phyloP scores from a whole-genome alignment of 2,113 vertebrate genomes.

The Rattus rattus region DNA sequence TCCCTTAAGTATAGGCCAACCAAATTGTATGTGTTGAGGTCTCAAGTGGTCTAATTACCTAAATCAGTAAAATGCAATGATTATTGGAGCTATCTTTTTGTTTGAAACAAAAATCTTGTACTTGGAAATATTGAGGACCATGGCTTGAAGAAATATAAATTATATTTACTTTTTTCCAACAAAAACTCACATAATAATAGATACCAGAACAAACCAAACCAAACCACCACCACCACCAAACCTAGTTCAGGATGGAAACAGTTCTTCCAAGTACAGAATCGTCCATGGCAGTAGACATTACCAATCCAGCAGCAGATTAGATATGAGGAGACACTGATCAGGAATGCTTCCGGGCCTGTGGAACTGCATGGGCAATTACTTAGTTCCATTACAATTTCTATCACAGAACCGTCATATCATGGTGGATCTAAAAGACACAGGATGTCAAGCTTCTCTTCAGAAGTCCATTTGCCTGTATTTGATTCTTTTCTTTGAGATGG shows the following conservation, averaged over 20 bases:
- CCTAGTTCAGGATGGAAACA: background rate
- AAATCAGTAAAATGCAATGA: conserved; percentile 5
- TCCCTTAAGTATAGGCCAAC: background rate
- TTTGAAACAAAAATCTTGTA: conserved; percentile 5
- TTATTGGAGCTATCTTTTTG: background rate
- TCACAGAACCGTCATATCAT: background rate
- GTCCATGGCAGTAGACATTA: background rate
- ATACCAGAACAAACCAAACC: background rate
- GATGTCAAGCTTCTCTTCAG: background rate
- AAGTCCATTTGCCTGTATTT: background rate
- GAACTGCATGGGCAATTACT: background rate
- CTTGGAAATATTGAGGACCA: background rate
- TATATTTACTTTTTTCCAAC: conserved; percentile 44
- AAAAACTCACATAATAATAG: background rate
- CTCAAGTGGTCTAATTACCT: background rate
- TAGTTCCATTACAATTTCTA: background rate
- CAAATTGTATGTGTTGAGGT: background rate
- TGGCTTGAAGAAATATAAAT: background rate
- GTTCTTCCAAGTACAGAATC: background rate
- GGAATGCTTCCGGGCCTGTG: background rate
- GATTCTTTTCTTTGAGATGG: background rate
- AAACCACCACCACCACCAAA: background rate
- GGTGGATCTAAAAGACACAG: background rate
- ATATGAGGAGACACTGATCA: background rate
- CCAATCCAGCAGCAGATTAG: background rate